Evolutionary conservation across 2,888 invertebrate species (phyloP).

Genomic region (Hyalella azteca): DNA sequence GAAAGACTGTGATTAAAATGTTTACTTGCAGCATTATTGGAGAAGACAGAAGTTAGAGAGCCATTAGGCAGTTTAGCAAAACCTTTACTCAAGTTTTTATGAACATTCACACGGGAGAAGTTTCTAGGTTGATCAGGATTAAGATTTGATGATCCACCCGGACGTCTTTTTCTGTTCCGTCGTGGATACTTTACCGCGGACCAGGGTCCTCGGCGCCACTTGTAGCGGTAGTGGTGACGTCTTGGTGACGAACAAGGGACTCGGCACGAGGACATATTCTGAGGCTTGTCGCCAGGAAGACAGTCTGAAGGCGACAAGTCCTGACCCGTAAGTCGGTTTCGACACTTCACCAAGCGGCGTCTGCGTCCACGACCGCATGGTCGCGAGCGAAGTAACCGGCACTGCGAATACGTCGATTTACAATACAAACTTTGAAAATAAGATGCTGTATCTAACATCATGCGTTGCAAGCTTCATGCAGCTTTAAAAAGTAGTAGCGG

Average conservation of each 20-base stretch:
- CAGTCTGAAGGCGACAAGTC: conserved; percentile 22
- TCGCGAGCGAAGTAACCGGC: conserved; percentile 45
- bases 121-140: neutral
- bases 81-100: neutral
- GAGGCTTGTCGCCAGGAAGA: conserved; percentile 51
- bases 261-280: conserved; percentile 47
- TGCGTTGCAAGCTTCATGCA: no score
- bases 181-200: conserved; percentile 53
- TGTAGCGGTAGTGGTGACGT: conserved; percentile 46
- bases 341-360: conserved; percentile 50
- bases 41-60: neutral
- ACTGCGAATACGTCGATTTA: no score
- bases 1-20: conserved; percentile 1
- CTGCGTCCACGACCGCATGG: conserved; percentile 51
- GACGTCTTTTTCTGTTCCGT: conserved; percentile 28
- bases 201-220: conserved; percentile 55
- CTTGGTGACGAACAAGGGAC: conserved; percentile 40
- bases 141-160: neutral
- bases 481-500: no score
- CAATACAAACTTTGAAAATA: no score
- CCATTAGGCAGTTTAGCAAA: conserved; percentile 10
- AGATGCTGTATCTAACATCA: no score
- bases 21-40: neutral
- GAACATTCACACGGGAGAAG: neutral
- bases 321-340: conserved; percentile 7